These are phyloP conservation scores for Papilio polytes DNA, from an alignment of 1,140 invertebrate species.

Conservation along the genomic window DNA sequence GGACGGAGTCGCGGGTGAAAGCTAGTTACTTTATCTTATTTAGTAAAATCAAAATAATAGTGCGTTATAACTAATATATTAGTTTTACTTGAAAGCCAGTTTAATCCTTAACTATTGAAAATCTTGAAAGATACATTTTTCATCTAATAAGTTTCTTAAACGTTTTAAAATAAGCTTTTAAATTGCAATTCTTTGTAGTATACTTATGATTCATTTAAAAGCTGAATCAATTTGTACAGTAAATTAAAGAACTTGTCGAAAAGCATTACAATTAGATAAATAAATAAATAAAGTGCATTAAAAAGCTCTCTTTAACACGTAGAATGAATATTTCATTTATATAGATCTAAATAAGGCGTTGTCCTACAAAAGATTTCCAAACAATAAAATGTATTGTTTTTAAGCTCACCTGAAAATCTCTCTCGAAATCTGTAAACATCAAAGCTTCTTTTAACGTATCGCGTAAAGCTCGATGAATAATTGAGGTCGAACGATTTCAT, in stretches of 20 bases:
- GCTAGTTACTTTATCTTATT: neutral
- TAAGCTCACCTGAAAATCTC: constrained; percentile 32
- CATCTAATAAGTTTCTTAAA: neutral
- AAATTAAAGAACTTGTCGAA: neutral
- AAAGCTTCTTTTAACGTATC: constrained; percentile 33
- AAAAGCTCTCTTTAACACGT: neutral
- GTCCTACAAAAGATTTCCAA: constrained; percentile 20
- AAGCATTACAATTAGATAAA: neutral
- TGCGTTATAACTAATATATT: neutral
- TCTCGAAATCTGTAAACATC: constrained; percentile 29
- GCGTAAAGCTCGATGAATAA: constrained; percentile 33
- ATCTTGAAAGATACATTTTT: neutral
- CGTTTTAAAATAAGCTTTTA: neutral
- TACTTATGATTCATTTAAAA: constrained; percentile 13
- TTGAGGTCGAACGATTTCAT: constrained; percentile 33
- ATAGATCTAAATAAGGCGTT: neutral
- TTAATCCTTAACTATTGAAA: neutral
- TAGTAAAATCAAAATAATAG: neutral
- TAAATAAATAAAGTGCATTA: constrained; percentile 7
- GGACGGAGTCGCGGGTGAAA: too few species aligned
- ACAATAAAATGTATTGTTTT: constrained; percentile 16
- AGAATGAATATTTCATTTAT: neutral
- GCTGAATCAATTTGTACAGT: neutral
- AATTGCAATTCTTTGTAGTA: too few species aligned
- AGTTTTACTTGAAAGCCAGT: neutral